Evolutionary conservation across 2,797 vertebrate genomes (phyloP).

Genomic region (Xyrichtys novacula): DNA sequence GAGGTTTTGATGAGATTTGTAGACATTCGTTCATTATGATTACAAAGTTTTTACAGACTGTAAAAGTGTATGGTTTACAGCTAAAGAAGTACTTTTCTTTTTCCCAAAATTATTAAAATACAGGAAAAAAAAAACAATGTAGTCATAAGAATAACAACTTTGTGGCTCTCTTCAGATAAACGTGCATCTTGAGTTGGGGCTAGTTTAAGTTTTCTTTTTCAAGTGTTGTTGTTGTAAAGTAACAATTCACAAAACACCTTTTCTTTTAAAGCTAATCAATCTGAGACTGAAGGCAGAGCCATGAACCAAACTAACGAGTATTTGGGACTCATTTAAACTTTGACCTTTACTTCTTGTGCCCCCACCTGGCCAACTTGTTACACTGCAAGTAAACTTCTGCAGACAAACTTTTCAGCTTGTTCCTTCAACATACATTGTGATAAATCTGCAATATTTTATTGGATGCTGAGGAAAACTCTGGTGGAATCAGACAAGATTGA

Average conservation of each 20-base stretch:
- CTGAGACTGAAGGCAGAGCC: not conserved
- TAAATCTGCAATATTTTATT: slow-evolving; percentile 1
- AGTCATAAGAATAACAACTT: too few relatives aligned
- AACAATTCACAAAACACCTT: not conserved
- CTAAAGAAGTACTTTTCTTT: too few relatives aligned
- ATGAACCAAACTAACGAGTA: slow-evolving; percentile 1
- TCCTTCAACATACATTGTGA: slow-evolving; percentile 4
- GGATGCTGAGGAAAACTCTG: not conserved
- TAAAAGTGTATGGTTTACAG: too few relatives aligned
- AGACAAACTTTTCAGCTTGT: not conserved
- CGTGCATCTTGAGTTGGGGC: not conserved
- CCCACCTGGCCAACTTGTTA: slow-evolving; percentile 51
- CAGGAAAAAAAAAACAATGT: too few relatives aligned
- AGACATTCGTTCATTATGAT: too few relatives aligned
- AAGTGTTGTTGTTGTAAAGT: not conserved
- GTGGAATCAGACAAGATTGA: not conserved
- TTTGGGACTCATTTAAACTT: slow-evolving; percentile 41
- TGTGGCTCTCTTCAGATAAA: too few relatives aligned
- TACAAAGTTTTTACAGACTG: too few relatives aligned
- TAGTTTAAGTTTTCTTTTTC: not conserved
- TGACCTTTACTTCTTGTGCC: slow-evolving; percentile 65
- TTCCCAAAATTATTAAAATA: too few relatives aligned
- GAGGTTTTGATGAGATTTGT: too few relatives aligned
- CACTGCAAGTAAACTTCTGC: slow-evolving; percentile 47
- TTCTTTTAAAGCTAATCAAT: not conserved